Evolutionary conservation across 2,797 vertebrate genomes (phyloP).

Genomic region (Artibeus jamaicensis): DNA sequence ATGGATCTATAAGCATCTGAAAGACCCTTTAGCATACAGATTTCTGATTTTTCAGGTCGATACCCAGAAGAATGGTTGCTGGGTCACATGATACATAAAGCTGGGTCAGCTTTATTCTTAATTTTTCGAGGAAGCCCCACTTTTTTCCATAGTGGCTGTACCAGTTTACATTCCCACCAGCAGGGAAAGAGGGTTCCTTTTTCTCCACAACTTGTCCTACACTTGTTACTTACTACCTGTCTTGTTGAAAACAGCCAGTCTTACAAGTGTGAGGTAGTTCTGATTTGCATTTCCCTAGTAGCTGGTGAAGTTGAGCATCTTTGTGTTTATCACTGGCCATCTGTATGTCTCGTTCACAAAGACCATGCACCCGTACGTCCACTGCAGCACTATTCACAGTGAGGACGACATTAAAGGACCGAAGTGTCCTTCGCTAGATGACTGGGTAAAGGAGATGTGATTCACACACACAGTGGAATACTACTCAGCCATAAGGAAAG

Average conservation of each 20-base stretch:
- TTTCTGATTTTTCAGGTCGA: background rate
- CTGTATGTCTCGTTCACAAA: background rate
- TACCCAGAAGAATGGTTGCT: background rate
- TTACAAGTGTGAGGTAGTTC: background rate
- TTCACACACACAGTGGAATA: background rate
- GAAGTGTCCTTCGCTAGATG: background rate
- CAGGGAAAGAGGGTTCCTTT: background rate
- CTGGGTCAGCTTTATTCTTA: background rate
- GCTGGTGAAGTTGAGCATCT: background rate
- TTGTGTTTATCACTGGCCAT: background rate
- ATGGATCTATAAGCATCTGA: background rate
- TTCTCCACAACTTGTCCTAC: background rate
- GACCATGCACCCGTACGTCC: background rate
- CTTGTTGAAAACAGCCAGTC: background rate
- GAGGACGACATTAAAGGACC: background rate
- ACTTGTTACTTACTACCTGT: background rate
- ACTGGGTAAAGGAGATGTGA: background rate
- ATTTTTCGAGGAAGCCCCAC: background rate
- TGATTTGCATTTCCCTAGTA: background rate
- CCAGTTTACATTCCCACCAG: background rate
- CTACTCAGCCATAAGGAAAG: background rate
- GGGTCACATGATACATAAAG: background rate
- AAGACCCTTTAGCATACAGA: slow-evolving; percentile 9
- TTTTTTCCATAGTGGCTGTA: background rate
- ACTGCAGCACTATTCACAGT: background rate